phyloP scores from a whole-genome alignment of 2,888 invertebrate genomes.

The Pelosia muscerda region DNA sequence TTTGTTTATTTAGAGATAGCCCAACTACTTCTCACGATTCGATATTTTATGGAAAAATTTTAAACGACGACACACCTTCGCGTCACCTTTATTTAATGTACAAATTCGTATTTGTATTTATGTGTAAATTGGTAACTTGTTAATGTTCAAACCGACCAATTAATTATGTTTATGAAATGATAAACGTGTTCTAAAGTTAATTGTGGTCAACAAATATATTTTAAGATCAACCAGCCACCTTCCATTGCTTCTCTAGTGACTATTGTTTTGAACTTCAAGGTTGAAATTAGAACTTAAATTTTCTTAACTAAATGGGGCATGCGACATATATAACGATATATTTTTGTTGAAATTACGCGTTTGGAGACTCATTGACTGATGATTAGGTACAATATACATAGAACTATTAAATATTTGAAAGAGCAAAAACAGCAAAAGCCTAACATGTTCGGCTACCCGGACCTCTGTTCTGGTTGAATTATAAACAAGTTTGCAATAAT shows the following conservation, averaged over 20 bases:
- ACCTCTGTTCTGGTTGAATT: slow-evolving; percentile 47
- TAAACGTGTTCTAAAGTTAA: not conserved
- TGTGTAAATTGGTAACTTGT: not conserved
- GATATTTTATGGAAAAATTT: slow-evolving; percentile 43
- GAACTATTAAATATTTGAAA: not conserved
- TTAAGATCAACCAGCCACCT: not conserved
- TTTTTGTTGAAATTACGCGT: not conserved
- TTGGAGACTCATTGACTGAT: not conserved
- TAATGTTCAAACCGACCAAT: not conserved
- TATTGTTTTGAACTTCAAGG: slow-evolving; percentile 37
- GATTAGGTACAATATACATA: not conserved
- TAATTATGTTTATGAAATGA: slow-evolving; percentile 6
- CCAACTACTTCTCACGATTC: slow-evolving; percentile 66
- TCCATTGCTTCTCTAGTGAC: slow-evolving; percentile 11
- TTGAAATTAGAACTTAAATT: slow-evolving; percentile 24
- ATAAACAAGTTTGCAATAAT: slow-evolving; percentile 64
- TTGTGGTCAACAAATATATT: not conserved
- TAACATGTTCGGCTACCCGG: slow-evolving; percentile 3
- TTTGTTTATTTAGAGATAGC: slow-evolving; percentile 71
- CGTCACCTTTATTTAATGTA: not conserved
- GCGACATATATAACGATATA: not conserved
- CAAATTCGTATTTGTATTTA: too few relatives aligned
- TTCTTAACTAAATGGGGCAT: slow-evolving; percentile 23
- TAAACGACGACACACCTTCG: slow-evolving; percentile 13
- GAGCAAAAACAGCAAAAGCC: not conserved